A percentile compares a stretch with the other conserved stretches of the same genome.
Evolutionary conservation across 2,113 vertebrate genomes (phyloP).

Genomic region (Sinocyclocheilus maitianheensis): DNA sequence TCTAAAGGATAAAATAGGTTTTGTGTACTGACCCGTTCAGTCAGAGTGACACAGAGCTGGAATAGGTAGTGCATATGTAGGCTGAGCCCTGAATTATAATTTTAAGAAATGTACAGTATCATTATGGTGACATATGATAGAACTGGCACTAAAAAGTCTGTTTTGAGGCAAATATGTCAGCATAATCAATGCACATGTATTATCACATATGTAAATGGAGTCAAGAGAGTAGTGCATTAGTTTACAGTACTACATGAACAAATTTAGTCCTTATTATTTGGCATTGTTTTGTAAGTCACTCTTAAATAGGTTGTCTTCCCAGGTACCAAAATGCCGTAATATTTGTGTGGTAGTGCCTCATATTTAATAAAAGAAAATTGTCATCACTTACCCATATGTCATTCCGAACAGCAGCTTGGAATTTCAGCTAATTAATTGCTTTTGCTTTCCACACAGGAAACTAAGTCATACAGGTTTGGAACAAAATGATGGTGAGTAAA

Average conservation of each 20-base stretch:
- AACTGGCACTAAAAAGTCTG: background rate
- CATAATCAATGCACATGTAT: background rate
- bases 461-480: background rate
- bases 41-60: no score
- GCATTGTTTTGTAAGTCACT: no score
- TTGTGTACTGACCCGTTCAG: slow-evolving; percentile 9
- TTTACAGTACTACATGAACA: background rate
- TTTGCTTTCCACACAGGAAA: background rate
- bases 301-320: no score
- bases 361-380: background rate
- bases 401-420: background rate
- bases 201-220: background rate
- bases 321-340: no score
- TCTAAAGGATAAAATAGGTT: slow-evolving; percentile 11
- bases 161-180: background rate
- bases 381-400: background rate
- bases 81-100: background rate
- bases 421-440: background rate
- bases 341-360: background rate
- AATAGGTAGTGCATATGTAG: background rate
- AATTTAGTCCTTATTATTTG: background rate
- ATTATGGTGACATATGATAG: no score
- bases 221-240: background rate
- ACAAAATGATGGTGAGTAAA: background rate
- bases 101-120: no score